Percentiles rank a stretch among this genome's conserved stretches.
Evolutionary conservation across 2,113 vertebrate genomes (phyloP).

Genomic region (Rhinoderma darwinii): DNA sequence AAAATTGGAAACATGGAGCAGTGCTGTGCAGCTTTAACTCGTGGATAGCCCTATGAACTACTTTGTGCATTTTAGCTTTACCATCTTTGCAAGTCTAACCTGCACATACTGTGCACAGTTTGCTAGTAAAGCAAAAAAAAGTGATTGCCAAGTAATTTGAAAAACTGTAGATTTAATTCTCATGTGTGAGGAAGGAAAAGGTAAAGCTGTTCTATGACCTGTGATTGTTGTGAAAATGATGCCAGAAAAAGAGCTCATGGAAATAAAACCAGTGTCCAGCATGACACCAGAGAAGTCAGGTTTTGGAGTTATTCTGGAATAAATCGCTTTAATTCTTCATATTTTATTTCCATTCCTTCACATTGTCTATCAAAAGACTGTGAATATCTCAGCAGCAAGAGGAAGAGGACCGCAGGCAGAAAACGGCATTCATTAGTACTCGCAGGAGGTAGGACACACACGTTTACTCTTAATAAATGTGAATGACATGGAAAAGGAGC

Average conservation of each 20-base stretch:
- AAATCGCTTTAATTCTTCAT: slow-evolving; percentile 9
- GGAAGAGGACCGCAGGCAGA: neutral
- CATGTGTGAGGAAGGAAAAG: slow-evolving; percentile 46
- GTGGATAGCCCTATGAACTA: neutral
- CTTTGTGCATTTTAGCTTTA: neutral
- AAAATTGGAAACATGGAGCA: neutral
- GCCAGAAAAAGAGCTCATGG: slow-evolving; percentile 21
- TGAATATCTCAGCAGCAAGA: neutral
- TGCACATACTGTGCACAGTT: neutral
- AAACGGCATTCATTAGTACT: neutral
- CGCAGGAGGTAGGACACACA: neutral
- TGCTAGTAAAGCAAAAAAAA: neutral
- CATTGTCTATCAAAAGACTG: neutral
- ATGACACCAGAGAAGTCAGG: neutral
- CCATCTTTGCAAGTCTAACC: neutral
- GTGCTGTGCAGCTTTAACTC: neutral
- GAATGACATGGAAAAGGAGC: neutral
- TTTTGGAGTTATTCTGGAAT: neutral
- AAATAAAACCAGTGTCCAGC: slow-evolving; percentile 3
- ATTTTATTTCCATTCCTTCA: neutral
- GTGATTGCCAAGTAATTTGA: neutral
- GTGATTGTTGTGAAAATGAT: slow-evolving; percentile 25
- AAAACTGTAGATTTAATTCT: slow-evolving; percentile 3
- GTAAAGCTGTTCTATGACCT: slow-evolving; percentile 53
- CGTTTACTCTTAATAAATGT: neutral